Base-by-base conservation (phyloP, 2,113 vertebrate genomes). In the Epinephelus fuscoguttatus region DNA sequence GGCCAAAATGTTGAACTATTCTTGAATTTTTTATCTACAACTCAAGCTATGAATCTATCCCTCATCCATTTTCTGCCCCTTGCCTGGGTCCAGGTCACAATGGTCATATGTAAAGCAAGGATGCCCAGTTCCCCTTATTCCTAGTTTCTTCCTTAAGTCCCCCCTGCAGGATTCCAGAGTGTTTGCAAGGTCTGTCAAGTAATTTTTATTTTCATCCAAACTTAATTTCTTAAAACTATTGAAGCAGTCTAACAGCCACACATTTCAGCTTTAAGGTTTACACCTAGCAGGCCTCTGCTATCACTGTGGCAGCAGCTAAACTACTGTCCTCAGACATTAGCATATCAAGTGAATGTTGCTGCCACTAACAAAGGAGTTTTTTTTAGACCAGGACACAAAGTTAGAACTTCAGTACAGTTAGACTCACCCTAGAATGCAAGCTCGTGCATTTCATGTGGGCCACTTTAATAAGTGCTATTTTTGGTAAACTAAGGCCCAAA, bases 391-490 rank as follows among this genome's bases (percentile, higher is more conserved):
- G 45, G 47, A 74, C 52, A 64, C 42, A 49, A 37, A 37, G 33
- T 37, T 37, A 37, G 33, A 37, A 62, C 17, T 37, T 6, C 1
- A 56, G 37, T 69, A 49, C 50, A 66, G 23, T 66, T 49, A 30
- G 30, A 53, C n/a, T 30, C 37, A 21, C 17, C 4, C 42, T 47
- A 50, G n/a, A 68, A 62, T 49, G 42, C 45, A 61, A 71, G 52
- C 57, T 72, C 19, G 25, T 50, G 15, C 62, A 45, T 62, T 75
- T 60, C 57, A 81, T 56, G 21, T 69, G 25, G 62, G 30, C 23
- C 66, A 85, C 60, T 61, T 23, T 78, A 59, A 53, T 68, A 63
- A 78, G 47, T 25, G 19, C 67, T 76, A 40, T 64, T 74, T 80
- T 59, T 18, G 21, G 33, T 56, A 33, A 76, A 80, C 19, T 49